Evolutionary conservation across 2,113 vertebrate species (phyloP).

Genomic region (Myotis lucifugus): DNA sequence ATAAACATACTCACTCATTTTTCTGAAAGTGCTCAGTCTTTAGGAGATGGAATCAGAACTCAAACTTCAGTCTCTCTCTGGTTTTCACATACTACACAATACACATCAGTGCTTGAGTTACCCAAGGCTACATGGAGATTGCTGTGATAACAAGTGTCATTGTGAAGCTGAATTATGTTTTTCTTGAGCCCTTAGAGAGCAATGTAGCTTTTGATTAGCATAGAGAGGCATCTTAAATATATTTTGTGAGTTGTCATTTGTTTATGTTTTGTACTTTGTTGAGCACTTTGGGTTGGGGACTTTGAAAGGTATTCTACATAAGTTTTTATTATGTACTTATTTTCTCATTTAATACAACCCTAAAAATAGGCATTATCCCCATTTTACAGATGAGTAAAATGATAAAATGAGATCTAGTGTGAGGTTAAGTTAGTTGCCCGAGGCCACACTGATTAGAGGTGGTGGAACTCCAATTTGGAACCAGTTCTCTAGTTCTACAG

Average conservation of each 20-base stretch:
- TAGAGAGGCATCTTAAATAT: background rate
- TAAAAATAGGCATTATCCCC: background rate
- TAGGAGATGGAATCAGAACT: background rate
- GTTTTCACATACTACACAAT: background rate
- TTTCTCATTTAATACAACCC: background rate
- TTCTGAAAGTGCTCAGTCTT: background rate
- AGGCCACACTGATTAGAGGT: background rate
- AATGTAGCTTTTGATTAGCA: background rate
- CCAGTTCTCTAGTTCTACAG: background rate
- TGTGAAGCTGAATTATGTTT: background rate
- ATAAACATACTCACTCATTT: background rate
- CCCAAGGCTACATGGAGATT: background rate
- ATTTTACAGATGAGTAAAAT: background rate
- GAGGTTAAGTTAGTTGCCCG: background rate
- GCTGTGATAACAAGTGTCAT: background rate
- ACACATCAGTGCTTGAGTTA: background rate
- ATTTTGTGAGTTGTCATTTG: background rate
- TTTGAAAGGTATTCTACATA: background rate
- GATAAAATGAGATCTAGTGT: background rate
- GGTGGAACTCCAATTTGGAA: background rate
- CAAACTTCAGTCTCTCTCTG: background rate
- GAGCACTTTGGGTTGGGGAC: background rate
- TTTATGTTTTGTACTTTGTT: conserved; percentile 46
- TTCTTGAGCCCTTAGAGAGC: background rate
- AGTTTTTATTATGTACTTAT: background rate